phyloP scores from a whole-genome alignment of 2,888 invertebrate species.

The Pristionchus maxplancki region DNA sequence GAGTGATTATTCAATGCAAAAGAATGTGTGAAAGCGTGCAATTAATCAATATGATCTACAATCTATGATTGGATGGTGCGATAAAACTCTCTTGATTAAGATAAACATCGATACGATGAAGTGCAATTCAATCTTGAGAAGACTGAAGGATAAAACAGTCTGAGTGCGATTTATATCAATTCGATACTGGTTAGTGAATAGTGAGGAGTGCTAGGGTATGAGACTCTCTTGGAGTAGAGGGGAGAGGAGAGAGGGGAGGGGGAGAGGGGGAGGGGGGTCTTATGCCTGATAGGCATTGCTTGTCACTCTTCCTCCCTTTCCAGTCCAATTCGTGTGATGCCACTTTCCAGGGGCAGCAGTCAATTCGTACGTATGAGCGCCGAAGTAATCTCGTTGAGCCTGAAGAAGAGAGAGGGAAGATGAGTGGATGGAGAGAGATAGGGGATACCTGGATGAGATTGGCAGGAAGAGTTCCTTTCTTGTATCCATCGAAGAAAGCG shows the following conservation, averaged over 20 bases:
- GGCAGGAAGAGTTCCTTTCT: conserved; percentile 90
- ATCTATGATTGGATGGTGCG: conserved; percentile 19
- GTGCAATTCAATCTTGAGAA: conserved; percentile 4
- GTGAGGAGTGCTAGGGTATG: background rate
- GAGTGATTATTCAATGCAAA: background rate
- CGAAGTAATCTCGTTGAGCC: conserved; percentile 91
- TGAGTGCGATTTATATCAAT: conserved; percentile 21
- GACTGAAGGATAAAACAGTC: background rate
- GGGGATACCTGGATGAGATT: conserved; percentile 87
- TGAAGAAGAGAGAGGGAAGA: conserved; percentile 68
- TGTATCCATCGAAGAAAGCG: conserved; percentile 97
- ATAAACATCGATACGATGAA: conserved; percentile 36
- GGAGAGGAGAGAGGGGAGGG: too few species aligned
- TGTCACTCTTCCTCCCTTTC: conserved; percentile 95
- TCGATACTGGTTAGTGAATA: background rate
- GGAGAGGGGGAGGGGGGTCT: conserved; percentile 25
- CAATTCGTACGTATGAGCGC: conserved; percentile 97
- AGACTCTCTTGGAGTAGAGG: conserved; percentile 12
- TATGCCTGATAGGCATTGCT: conserved; percentile 92
- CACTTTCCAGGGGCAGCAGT: conserved; percentile 89
- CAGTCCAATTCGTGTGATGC: conserved; percentile 98
- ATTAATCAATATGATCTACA: conserved; percentile 43
- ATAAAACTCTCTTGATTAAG: background rate
- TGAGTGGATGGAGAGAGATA: conserved; percentile 20
- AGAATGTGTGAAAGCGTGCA: background rate